Evolutionary conservation across 92 coral and sea anemone species (phyloP), one percentile per base, ranked within the genome.

Genomic region (Montipora capitata): DNA sequence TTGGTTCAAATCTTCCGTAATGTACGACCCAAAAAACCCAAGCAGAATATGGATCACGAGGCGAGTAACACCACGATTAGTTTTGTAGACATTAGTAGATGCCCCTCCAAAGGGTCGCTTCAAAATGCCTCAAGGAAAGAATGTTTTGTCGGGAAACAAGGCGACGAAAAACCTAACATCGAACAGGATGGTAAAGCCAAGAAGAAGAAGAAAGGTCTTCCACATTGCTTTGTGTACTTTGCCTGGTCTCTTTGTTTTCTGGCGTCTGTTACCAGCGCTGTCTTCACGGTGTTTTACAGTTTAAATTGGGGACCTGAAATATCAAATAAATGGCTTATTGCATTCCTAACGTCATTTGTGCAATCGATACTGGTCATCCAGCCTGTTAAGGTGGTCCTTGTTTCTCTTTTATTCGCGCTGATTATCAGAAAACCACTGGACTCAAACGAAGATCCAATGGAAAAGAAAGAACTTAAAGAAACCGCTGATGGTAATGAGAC

Each of bases 1-100:
- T 88, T 97, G 45, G 98, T 97, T 87, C 98, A 95, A 82, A 92
- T 97, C 35, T 97, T 97, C 52, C 92, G 99, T 59, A 97, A 79
- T 57, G 89, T 95, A 17, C 91, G 96, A 12, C 96, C 96, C 43
- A 94, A 92, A 71, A 84, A 90, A 68, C 11, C 49, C 1, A 84
- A 87, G 57, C 66, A 61, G 14, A 76, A 83, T n/a, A 76, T 40
- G 35, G 76, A 82, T 38, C 9, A 15, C 3, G 49, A 43, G 68
- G 13, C 52, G 20, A 18, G 2, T 13, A 65, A 58, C 73, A 43
- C 17, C 78, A 80, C 57, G 66, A 82, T 80, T 10, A 81, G 3
- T 10, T 80, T 86, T 20, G 85, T 86, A 2, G 89, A 93, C 67
- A 87, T 91, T 43, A 92, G 90, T 74, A 44, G 72, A n/a, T 91